Base-by-base conservation (phyloP, 2,888 invertebrate species). In the Erebia palarica region DNA sequence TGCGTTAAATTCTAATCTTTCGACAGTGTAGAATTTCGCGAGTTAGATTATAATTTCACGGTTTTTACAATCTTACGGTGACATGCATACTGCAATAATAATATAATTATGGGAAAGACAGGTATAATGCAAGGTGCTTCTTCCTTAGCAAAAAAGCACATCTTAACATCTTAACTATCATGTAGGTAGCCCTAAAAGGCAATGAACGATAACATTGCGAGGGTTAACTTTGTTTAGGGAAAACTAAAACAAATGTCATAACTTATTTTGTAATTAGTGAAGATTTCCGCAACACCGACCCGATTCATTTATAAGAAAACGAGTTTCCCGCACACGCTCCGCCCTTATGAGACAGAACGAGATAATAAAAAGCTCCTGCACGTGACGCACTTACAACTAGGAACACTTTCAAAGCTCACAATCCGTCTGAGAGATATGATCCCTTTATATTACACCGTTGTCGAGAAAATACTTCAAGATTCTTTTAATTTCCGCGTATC, bases 301-400 rank as follows among this genome's bases (percentile, higher is more conserved):
- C 76, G 80, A 85, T 85, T 86, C 80, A 88, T 89, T 87, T 88
- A 82, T 82, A 84, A 84, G 82, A 78, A 84, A 86, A 86, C 78
- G 78, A 78, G 77, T 81, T 83, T 79, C 74, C 74, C 74, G 79
- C 78, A 77, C 78, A 73, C 75, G 71, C 79, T 79, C 75, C 78
- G 77, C 75, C 77, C 75, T 75, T 79, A 75, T 78, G 76, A 78
- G 81, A 77, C 73, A 73, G 70, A 75, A 73, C 73, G 76, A 74
- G 81, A 85, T 89, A 88, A 89, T 90, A 90, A 89, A 91, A 89
- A 81, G 86, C 86, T 87, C 84, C 81, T 81, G 86, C 82, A 90
- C 89, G 92, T 91, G 92, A 87, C 86, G 83, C 77, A 80, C 76
- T 86, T 82, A 82, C 81, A 83, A 86, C 85, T 86, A 88, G 86